Evolutionary conservation across 2,888 invertebrate species (phyloP).

Genomic region (Apodemia duryi): DNA sequence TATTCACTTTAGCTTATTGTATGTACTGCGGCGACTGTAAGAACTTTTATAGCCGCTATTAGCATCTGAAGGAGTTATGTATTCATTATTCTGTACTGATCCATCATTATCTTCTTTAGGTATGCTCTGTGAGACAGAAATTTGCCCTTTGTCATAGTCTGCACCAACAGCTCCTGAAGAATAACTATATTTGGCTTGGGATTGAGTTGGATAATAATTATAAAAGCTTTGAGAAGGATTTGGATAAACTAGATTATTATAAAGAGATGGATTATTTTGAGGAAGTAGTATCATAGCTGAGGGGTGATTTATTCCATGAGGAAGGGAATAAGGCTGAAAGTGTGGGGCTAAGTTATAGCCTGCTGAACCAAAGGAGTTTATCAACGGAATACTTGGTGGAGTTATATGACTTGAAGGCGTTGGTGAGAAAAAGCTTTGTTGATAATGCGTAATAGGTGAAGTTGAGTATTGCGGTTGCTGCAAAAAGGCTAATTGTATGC

Average conservation of each 20-base stretch:
- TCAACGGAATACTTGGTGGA: slow-evolving; percentile 36
- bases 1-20: slow-evolving; percentile 27
- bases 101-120: slow-evolving; percentile 63
- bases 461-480: slow-evolving; percentile 52
- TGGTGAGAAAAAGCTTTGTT: slow-evolving; percentile 45
- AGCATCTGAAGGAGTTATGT: slow-evolving; percentile 50
- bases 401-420: slow-evolving; percentile 42
- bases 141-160: slow-evolving; percentile 58
- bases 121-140: slow-evolving; percentile 43
- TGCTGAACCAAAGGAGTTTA: slow-evolving; percentile 40
- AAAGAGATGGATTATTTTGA: slow-evolving; percentile 55
- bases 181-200: slow-evolving; percentile 56
- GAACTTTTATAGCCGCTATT: slow-evolving; percentile 53
- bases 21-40: slow-evolving; percentile 47
- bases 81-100: slow-evolving; percentile 49
- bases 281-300: slow-evolving; percentile 59
- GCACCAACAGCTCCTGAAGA: slow-evolving; percentile 45
- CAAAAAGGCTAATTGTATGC: slow-evolving; percentile 55
- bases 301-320: slow-evolving; percentile 53
- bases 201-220: slow-evolving; percentile 58
- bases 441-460: slow-evolving; percentile 46
- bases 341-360: slow-evolving; percentile 49
- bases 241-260: slow-evolving; percentile 54
- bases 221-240: slow-evolving; percentile 58
- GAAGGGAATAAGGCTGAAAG: slow-evolving; percentile 47